Base-by-base conservation (phyloP, 2,113 vertebrate genomes). In the Tyrannus savana region DNA sequence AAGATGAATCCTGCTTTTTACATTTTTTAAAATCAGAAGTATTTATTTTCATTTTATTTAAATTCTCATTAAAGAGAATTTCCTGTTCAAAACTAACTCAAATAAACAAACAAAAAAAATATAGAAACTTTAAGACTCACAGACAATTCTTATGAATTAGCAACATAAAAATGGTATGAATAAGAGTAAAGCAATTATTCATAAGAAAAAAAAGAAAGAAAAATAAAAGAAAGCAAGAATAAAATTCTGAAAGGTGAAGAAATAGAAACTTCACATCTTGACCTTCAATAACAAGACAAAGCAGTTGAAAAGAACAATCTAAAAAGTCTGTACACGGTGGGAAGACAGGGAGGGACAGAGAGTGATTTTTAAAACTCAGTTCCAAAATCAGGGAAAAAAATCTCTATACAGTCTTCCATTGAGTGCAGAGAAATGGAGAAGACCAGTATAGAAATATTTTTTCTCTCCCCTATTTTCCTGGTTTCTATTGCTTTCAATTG, bases 161-260 rank as follows among this genome's bases (percentile, higher is more conserved):
- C 10, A 89, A 77, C 76, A 66, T 60, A 37, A 24, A 31, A n/a
- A 27, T 3, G 8, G 2, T 42, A 56, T 25, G 15, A 76, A 35
- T 49, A 47, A 62, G 3, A 73, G 6, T 14, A n/a, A 67, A 64
- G 13, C 19, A 72, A 63, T 39, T 67, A 67, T 63, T 4, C 0
- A 1, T 35, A 21, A 42, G 15, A 5, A 5, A 58, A n/a, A 58
- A n/a, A 14, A n/a, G 4, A 25, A 44, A 49, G 1, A 14, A 30
- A 37, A 42, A 37, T 2, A 59, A 21, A 42, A n/a, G 2, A 14
- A 58, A 66, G 1, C 35, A 1, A 46, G 2, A 63, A 41, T 21
- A 52, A 80, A 83, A 53, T 24, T n/a, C 2, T 56, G 7, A 14
- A 49, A 44, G 14, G 16, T 27, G n/a, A 58, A n/a, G n/a, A 79